Base-by-base conservation (phyloP, 2,888 invertebrate species). In the Amiota minor region DNA sequence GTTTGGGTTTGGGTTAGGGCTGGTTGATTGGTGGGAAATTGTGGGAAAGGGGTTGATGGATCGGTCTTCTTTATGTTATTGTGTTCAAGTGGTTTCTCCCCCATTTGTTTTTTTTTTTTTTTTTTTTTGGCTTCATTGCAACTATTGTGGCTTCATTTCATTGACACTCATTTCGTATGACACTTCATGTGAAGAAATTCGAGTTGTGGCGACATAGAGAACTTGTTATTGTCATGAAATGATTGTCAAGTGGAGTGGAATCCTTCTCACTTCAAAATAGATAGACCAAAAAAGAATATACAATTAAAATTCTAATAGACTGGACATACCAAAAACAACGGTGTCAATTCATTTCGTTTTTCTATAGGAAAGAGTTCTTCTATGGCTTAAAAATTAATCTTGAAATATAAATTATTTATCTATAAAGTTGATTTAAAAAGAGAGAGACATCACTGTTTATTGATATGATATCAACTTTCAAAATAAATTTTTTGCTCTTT, bases 111-210 rank as follows among this genome's bases (percentile, higher is more conserved):
- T 1, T 50, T 50, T 50, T n/a, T 50, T 50, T n/a, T 50, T n/a
- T 50, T 50, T n/a, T 50, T 50, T 50, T 50, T 50, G 50, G 1
- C 4, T 23, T 2, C 35, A 35, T 6, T 35, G 35, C 35, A 35
- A 35, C 35, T 35, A 16, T 78, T 82, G 80, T 74, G 81, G 81
- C 77, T 80, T 80, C 80, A 49, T 16, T 23, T 81, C 77, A 80
- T 14, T 16, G 56, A 56, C 77, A 78, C 80, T 79, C 83, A 85
- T 83, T 83, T 85, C 84, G 81, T 85, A 85, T 83, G 83, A 83
- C 83, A 85, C 85, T 83, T 83, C 85, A 83, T 83, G 83, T 83
- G 83, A 83, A 35, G 35, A 35, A 85, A 83, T 77, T 84, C 84
- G 80, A 83, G 83, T 8, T 85, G 83, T 82, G 78, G 79, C 79